These are phyloP conservation scores for Pachypeltis micranthus DNA, from an alignment of 1,140 invertebrate species.

Conservation along the genomic window DNA sequence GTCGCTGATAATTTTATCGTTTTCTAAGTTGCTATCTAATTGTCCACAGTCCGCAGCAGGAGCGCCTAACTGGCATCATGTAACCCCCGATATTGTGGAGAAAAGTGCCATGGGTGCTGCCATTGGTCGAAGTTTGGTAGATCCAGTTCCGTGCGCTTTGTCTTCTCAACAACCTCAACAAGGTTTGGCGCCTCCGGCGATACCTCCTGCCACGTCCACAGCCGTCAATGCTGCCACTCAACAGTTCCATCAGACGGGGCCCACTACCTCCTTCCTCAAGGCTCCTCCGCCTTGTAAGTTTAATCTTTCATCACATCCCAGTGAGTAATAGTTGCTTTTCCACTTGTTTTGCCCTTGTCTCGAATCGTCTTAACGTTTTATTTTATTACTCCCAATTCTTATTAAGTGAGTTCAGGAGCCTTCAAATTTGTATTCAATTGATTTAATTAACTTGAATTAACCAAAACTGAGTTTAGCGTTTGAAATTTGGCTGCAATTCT, in stretches of 20 bases:
- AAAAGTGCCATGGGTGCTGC: not conserved
- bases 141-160: not conserved
- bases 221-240: not conserved
- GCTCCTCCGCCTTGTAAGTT: slow-evolving; percentile 34
- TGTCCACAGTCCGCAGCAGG: not conserved
- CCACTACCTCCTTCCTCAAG: slow-evolving; percentile 28
- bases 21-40: too few relatives aligned
- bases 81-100: not conserved
- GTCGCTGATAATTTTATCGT: too few relatives aligned
- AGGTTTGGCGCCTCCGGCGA: not conserved
- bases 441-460: too few relatives aligned
- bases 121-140: not conserved
- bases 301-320: slow-evolving; percentile 10
- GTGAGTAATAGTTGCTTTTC: slow-evolving; percentile 5
- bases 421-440: too few relatives aligned
- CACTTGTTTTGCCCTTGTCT: not conserved
- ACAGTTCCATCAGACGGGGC: slow-evolving; percentile 15
- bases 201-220: not conserved
- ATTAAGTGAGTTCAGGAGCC: too few relatives aligned
- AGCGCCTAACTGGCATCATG: not conserved
- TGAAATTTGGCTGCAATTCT: too few relatives aligned
- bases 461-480: too few relatives aligned
- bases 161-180: not conserved
- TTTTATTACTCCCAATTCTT: too few relatives aligned
- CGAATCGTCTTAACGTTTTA: not conserved